A percentile compares a stretch with the other conserved stretches of the same genome.
Conservation (phyloP, 2,797 vertebrate genomes). For the Rhincodon typus region DNA sequence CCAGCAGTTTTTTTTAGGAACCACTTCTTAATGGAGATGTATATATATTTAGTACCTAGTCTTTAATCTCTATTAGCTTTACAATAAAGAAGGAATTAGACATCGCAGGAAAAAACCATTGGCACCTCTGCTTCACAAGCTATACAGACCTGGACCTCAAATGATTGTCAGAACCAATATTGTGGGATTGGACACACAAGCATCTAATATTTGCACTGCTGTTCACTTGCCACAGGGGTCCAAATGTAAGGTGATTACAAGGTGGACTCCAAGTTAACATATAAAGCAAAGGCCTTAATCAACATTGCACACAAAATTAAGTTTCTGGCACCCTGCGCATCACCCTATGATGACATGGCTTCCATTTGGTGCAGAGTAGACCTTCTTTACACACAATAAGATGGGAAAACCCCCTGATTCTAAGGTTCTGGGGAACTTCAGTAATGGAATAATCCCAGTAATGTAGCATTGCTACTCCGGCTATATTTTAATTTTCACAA, state of each 20-base stretch:
- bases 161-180: background rate
- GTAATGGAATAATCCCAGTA: background rate
- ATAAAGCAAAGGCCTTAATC: background rate
- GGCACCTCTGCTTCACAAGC: background rate
- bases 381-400: background rate
- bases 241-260: background rate
- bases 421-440: too few relatives aligned
- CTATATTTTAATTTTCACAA: conserved; percentile 18
- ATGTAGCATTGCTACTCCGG: background rate
- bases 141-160: too few relatives aligned
- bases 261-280: background rate
- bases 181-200: too few relatives aligned
- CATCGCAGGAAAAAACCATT: background rate
- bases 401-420: background rate
- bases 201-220: background rate
- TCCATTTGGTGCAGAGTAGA: background rate
- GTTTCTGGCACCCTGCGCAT: background rate
- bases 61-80: background rate
- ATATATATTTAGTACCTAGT: background rate
- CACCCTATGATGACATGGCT: background rate
- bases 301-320: background rate
- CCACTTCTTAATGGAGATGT: background rate
- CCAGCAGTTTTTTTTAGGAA: background rate
- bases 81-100: background rate
- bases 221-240: background rate